Evolutionary conservation across 1,140 invertebrate species (phyloP), one percentile per base, ranked within the genome.

Genomic region (Eriocheir sinensis): DNA sequence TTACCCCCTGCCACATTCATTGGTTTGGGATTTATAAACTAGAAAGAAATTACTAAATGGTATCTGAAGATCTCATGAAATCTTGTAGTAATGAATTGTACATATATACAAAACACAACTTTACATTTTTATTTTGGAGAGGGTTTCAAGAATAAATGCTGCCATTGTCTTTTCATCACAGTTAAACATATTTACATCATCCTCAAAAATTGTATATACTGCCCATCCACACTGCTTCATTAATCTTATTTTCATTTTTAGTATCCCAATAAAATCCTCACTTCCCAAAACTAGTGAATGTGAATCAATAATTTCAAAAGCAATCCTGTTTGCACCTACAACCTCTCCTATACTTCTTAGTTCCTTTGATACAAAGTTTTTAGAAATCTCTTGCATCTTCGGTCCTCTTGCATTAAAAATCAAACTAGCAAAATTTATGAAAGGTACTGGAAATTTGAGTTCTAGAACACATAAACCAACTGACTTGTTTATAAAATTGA

Each of bases 371-470:
- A 94, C 34, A 81, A 89, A 40, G 38, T 89, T 86, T 92, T 41
- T 12, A 32, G 8, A n/a, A 32, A n/a, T 40, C 44, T 79, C 34
- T 3, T 30, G 34, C 9, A 32, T 30, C 27, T 90, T 94, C 32
- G 89, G 3, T 34, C 72, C 40, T 41, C 38, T 38, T 44, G 17
- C 21, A 94, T 94, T 36, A 48, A 81, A 72, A 32, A 94, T 40
- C 41, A 94, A 38, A 94, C 72, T 94, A 44, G 93, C 93, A 94
- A 79, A 89, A 88, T 94, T 94, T 32, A 94, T 89, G n/a, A 80
- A 32, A 41, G 86, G 32, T 40, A 94, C 44, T 3, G 72, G 36
- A 90, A 94, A 94, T 36, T 89, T 94, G 15, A 94, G 41, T 44
- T 80, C 89, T 21, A 94, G 60, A 40, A 94, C 93, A 48, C 53